These are phyloP conservation scores for Cladopsammia gracilis DNA, from an alignment of 64 coral and sea anemone species.

Conservation along the genomic window DNA sequence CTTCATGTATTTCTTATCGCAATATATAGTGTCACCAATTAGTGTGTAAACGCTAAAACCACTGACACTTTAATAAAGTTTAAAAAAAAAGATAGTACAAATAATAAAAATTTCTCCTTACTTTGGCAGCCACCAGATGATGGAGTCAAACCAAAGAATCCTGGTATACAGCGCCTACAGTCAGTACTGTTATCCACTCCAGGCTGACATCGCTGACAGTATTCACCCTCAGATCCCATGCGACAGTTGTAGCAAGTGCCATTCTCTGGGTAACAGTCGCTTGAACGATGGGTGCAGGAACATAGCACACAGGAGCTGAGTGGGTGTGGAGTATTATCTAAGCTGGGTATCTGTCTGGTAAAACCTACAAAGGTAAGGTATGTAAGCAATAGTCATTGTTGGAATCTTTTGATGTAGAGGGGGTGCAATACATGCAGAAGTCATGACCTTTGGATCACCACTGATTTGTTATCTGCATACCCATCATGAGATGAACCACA, in stretches of 20 bases:
- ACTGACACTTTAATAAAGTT: neutral
- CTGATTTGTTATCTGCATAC: too few relatives aligned
- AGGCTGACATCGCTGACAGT: constrained; percentile 79
- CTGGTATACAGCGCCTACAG: constrained; percentile 73
- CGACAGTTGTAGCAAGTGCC: constrained; percentile 88
- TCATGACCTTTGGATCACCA: too few relatives aligned
- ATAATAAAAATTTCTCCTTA: constrained; percentile 1
- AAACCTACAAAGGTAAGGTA: constrained; percentile 64
- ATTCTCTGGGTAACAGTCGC: constrained; percentile 79
- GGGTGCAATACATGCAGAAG: too few relatives aligned
- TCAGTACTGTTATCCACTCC: constrained; percentile 86
- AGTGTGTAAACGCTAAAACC: too few relatives aligned
- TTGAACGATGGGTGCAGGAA: constrained; percentile 78
- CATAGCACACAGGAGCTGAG: constrained; percentile 69
- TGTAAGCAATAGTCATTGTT: neutral
- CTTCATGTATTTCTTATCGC: too few relatives aligned
- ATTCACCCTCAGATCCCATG: constrained; percentile 80
- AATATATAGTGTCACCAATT: too few relatives aligned
- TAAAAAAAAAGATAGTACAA: neutral
- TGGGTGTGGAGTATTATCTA: neutral
- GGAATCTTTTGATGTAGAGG: too few relatives aligned
- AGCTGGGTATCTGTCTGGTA: constrained; percentile 28
- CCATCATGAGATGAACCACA: too few relatives aligned
- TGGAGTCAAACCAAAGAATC: constrained; percentile 78
- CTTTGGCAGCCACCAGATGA: constrained; percentile 80